A percentile compares a stretch with the other conserved stretches of the same genome.
Evolutionary conservation across 2,113 vertebrate species (phyloP).

Genomic region (Centropus bengalensis): DNA sequence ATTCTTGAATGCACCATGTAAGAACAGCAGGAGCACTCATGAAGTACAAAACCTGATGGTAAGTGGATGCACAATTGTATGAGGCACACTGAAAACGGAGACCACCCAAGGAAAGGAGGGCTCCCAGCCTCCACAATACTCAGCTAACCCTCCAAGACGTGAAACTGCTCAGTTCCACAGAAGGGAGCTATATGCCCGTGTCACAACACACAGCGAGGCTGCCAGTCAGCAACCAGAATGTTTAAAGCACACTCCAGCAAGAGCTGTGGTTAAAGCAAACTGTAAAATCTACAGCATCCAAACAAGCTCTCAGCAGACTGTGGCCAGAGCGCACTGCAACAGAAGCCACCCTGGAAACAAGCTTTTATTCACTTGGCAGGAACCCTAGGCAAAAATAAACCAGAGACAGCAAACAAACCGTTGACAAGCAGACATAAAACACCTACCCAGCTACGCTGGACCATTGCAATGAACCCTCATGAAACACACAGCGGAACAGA

Average conservation of each 20-base stretch:
- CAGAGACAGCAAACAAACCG: background rate
- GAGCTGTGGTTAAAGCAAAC: background rate
- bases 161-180: background rate
- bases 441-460: background rate
- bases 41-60: background rate
- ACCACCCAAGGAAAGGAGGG: background rate
- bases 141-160: background rate
- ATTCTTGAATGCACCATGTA: background rate
- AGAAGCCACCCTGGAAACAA: background rate
- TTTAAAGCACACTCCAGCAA: background rate
- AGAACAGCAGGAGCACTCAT: background rate
- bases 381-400: background rate
- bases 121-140: background rate
- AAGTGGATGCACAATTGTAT: accelerated
- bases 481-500: background rate
- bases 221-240: background rate
- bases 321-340: accelerated
- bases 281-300: background rate
- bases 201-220: background rate
- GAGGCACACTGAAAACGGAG: accelerated
- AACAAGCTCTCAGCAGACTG: too few relatives aligned
- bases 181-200: background rate
- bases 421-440: background rate
- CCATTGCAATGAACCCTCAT: background rate
- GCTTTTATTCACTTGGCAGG: accelerated